A percentile compares a stretch with the other conserved stretches of the same genome.
phyloP scores from a whole-genome alignment of 2,888 invertebrate species.

The Spisula solida region DNA sequence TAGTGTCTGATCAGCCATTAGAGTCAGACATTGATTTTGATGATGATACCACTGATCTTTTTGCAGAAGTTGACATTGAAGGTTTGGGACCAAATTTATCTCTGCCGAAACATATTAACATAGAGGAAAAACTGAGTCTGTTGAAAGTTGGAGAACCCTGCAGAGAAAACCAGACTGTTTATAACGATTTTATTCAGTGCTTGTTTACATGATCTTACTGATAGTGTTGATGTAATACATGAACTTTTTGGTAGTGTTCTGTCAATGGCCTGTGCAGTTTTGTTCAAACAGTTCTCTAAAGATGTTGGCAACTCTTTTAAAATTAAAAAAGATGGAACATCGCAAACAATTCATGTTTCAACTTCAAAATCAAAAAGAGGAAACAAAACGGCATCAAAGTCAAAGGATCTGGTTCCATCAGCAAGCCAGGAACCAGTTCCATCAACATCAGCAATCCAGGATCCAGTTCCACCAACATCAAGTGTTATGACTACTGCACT shows the following conservation, averaged over 20 bases:
- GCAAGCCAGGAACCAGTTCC: slow-evolving; percentile 7
- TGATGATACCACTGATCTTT: slow-evolving; percentile 29
- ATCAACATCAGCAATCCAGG: slow-evolving; percentile 20
- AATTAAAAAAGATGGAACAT: slow-evolving; percentile 34
- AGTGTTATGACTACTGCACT: not conserved
- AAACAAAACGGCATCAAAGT: slow-evolving; percentile 15
- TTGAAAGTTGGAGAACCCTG: slow-evolving; percentile 19
- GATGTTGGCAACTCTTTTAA: slow-evolving; percentile 30
- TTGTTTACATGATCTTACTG: slow-evolving; percentile 29
- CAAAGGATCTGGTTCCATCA: slow-evolving; percentile 12
- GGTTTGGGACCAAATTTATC: slow-evolving; percentile 15
- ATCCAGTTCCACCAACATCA: slow-evolving; percentile 8
- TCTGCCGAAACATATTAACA: slow-evolving; percentile 23
- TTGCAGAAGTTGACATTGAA: slow-evolving; percentile 38
- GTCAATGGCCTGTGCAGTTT: slow-evolving; percentile 29
- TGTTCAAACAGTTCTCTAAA: slow-evolving; percentile 23
- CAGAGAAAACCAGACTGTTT: slow-evolving; percentile 27
- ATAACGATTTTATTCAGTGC: slow-evolving; percentile 19
- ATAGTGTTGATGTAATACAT: slow-evolving; percentile 25
- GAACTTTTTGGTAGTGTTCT: slow-evolving; percentile 22
- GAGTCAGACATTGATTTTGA: slow-evolving; percentile 34
- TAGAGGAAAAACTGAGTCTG: slow-evolving; percentile 17
- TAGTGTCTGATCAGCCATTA: slow-evolving; percentile 32
- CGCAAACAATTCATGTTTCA: slow-evolving; percentile 41
- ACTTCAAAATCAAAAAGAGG: slow-evolving; percentile 24